Conservation (phyloP, 2,113 vertebrate species). For the Tautogolabrus adspersus region DNA sequence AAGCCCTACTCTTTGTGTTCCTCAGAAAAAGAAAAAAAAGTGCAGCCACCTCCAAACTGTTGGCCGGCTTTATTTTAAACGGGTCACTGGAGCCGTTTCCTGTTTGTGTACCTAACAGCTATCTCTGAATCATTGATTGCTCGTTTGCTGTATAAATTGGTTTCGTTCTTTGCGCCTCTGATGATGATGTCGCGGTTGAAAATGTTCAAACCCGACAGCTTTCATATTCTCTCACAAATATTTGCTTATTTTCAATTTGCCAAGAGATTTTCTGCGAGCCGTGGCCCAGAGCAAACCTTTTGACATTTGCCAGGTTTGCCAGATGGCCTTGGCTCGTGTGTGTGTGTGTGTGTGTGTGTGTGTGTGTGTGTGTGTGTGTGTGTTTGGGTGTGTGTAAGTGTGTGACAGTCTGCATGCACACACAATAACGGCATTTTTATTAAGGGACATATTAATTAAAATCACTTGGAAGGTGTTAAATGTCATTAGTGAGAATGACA, state of each 20-base stretch:
- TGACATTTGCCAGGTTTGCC: conserved; percentile 55
- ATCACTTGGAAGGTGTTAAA: conserved; percentile 2
- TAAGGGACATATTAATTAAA: conserved; percentile 4
- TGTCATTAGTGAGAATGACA: conserved; percentile 5
- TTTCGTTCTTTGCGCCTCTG: conserved; percentile 19
- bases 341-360: background rate
- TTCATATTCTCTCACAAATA: conserved; percentile 46
- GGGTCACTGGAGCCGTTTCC: conserved; percentile 28
- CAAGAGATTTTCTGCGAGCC: conserved; percentile 34
- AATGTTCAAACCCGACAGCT: background rate
- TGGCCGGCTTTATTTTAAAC: conserved; percentile 11
- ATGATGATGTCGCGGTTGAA: conserved; percentile 12
- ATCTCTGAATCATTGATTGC: conserved; percentile 24
- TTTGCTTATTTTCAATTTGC: conserved; percentile 47
- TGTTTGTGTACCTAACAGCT: background rate
- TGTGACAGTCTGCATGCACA: background rate
- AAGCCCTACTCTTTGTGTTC: background rate
- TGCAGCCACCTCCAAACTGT: background rate
- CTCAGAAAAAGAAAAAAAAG: background rate
- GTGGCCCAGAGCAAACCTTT: conserved; percentile 30
- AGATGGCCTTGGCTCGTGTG: conserved; percentile 55
- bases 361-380: conserved; percentile 9
- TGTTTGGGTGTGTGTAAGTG: no score
- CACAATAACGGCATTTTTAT: conserved; percentile 6
- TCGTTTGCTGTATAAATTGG: background rate